Evolutionary conservation across 2,888 invertebrate species (phyloP).

Genomic region (Agonum fuliginosum): DNA sequence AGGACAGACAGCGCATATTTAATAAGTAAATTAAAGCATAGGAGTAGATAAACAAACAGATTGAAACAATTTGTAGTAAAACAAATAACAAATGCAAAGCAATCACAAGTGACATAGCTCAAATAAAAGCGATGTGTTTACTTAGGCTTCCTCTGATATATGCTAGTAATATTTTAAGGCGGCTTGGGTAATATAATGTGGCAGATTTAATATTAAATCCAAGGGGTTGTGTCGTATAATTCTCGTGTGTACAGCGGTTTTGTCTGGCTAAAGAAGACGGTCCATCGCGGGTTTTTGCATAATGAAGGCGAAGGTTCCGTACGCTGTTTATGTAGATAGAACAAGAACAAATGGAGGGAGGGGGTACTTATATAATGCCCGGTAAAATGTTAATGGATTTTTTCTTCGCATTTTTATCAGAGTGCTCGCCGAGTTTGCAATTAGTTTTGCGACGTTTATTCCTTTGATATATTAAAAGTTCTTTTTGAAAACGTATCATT

Average conservation of each 20-base stretch:
- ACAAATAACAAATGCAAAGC: too few relatives aligned
- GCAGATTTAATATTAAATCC: constrained; percentile 21
- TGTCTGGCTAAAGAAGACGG: constrained; percentile 13
- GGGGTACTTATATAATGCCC: constrained; percentile 5
- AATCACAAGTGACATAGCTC: not conserved
- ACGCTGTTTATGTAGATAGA: constrained; percentile 19
- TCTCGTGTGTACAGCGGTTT: constrained; percentile 8
- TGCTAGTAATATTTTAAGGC: constrained; percentile 3
- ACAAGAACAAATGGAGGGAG: constrained; percentile 27
- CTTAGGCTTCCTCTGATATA: not conserved
- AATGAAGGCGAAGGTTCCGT: constrained; percentile 36
- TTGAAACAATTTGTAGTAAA: too few relatives aligned
- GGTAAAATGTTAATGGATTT: constrained; percentile 25
- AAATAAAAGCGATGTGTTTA: constrained; percentile 8
- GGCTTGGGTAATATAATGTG: not conserved
- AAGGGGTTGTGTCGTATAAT: constrained; percentile 23
- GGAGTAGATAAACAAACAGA: too few relatives aligned
- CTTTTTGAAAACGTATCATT: too few relatives aligned
- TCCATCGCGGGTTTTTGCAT: constrained; percentile 35
- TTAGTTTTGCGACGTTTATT: constrained; percentile 22
- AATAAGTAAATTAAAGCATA: too few relatives aligned
- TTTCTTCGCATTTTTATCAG: constrained; percentile 15
- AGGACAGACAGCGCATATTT: too few relatives aligned
- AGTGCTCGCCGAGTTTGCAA: constrained; percentile 13
- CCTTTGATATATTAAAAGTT: constrained; percentile 13